Evolutionary conservation across 2,113 vertebrate genomes (phyloP).

Genomic region (Aix galericulata): DNA sequence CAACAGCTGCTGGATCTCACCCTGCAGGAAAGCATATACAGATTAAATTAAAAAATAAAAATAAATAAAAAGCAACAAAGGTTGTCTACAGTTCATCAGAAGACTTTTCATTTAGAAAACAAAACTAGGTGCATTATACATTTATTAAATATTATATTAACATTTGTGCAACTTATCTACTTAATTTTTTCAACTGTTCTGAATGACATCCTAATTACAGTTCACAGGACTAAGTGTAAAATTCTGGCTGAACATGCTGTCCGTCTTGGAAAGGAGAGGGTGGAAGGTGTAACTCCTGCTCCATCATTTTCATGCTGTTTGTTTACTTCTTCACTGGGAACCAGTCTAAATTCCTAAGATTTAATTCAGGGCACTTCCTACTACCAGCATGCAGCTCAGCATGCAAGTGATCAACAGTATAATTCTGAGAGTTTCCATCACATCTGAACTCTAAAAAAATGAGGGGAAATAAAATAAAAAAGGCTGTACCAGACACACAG

Average conservation of each 20-base stretch:
- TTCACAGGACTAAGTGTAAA: not conserved
- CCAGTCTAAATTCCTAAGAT: constrained; percentile 38
- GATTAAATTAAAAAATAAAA: not conserved
- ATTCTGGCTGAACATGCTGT: not conserved
- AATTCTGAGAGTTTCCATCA: constrained; percentile 3
- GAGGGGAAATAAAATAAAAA: not conserved
- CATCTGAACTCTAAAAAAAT: not conserved
- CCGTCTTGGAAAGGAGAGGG: not conserved
- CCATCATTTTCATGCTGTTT: constrained; percentile 13
- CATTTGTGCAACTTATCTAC: not conserved
- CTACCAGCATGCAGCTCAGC: constrained; percentile 37
- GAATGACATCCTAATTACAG: not conserved
- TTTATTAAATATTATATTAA: not conserved
- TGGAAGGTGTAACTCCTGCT: not conserved
- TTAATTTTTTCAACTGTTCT: not conserved
- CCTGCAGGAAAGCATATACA: constrained; percentile 77
- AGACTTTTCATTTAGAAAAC: not conserved
- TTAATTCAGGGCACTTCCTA: constrained; percentile 45
- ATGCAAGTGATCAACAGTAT: constrained; percentile 17
- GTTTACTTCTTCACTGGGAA: constrained; percentile 40
- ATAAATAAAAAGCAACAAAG: not conserved
- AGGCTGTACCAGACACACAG: not conserved
- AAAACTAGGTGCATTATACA: not conserved
- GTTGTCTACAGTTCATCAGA: not conserved
- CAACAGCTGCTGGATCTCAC: constrained; percentile 96